Evolutionary conservation across 2,888 invertebrate species (phyloP), one percentile per base, ranked within the genome.

Genomic region (Formica aserva): DNA sequence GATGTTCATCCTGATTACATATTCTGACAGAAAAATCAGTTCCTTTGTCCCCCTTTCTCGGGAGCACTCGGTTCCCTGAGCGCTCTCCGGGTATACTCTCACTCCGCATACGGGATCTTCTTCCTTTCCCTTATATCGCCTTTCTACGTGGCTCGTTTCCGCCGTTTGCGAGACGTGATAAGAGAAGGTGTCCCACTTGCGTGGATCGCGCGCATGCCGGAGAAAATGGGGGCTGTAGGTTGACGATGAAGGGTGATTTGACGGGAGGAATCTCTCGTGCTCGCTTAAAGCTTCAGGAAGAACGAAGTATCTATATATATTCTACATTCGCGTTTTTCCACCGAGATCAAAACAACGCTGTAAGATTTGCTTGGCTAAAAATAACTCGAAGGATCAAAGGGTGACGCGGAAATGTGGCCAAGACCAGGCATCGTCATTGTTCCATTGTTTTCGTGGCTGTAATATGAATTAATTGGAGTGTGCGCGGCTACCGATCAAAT

Each of bases 141-240:
- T 69, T 82, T 85, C 72, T 66, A 65, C 66, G 69, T 22, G 22
- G 45, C 55, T 77, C 35, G 69, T 66, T 76, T 60, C 67, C 52
- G 35, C 55, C 63, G 48, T 15, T 55, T 66, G 18, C 45, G 67
- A 35, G 75, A 62, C 45, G 45, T 45, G 78, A 80, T 83, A 78
- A 85, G 69, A 85, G 67, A 84, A 76, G 76, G 41, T 83, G 87
- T 80, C 83, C 88, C 75, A 88, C 85, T 88, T 88, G 22, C n/a
- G 38, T 8, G 15, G 18, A 65, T 62, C 66, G 75, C 41, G 38
- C 48, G 60, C 66, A 22, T 35, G 71, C 35, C 38, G 71, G 60
- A 13, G 29, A 52, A 55, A 77, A 77, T 55, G 55, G 67, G 67
- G 67, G n/a, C 76, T 76, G 76, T 66, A 66, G 66, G 66, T 66